Evolutionary conservation across 2,888 invertebrate genomes (phyloP).

Genomic region (Dynastes hyllus): DNA sequence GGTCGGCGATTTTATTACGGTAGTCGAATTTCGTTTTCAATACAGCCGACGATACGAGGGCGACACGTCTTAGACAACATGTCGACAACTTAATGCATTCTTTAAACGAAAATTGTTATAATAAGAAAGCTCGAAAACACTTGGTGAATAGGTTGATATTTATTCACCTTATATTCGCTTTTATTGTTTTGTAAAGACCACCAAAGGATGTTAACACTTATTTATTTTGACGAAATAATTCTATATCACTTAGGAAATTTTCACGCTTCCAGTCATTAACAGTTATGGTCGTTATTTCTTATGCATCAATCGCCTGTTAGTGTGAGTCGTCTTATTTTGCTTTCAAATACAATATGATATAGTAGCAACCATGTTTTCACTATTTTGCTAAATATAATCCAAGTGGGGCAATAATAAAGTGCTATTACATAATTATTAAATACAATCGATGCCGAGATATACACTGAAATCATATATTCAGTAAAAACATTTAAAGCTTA

Average conservation of each 20-base stretch:
- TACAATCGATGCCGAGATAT: too few relatives aligned
- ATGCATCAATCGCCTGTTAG: too few relatives aligned
- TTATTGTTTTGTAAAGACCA: not conserved
- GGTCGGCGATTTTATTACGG: conserved; percentile 59
- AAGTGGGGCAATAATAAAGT: too few relatives aligned
- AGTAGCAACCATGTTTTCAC: too few relatives aligned
- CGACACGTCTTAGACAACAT: conserved; percentile 60
- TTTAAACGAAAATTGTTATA: conserved; percentile 47
- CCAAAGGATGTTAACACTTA: not conserved
- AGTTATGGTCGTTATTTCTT: too few relatives aligned
- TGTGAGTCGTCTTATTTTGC: too few relatives aligned
- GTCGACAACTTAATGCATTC: conserved; percentile 64
- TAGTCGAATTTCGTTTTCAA: conserved; percentile 48
- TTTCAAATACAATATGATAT: too few relatives aligned
- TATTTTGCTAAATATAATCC: too few relatives aligned
- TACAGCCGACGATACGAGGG: conserved; percentile 55
- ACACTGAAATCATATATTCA: too few relatives aligned
- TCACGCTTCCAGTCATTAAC: too few relatives aligned
- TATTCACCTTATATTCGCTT: conserved; percentile 7
- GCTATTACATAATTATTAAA: too few relatives aligned
- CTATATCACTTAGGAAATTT: not conserved
- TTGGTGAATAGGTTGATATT: conserved; percentile 6
- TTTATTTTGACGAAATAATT: not conserved
- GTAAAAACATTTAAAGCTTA: too few relatives aligned
- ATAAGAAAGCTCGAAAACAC: conserved; percentile 38